Evolutionary conservation across 2,888 invertebrate species (phyloP), one percentile per base, ranked within the genome.

Genomic region (Podotricha telesiphe): DNA sequence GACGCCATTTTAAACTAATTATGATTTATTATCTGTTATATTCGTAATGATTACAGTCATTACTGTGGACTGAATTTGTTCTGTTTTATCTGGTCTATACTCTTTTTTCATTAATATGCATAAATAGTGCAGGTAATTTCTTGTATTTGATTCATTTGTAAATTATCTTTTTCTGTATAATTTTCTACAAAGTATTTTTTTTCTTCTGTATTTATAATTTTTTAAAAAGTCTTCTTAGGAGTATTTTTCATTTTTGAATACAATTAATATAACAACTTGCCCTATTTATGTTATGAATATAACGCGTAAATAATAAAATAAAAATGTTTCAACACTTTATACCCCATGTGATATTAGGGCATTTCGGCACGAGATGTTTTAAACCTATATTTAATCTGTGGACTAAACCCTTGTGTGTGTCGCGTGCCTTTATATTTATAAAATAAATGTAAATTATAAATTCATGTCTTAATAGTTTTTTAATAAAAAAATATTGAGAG

Each of bases 321-420:
- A 22, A 20, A 20, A 20, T 22, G 2, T 59, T 45, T n/a, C n/a
- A 45, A 59, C 19, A 37, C 37, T 34, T 58, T 45, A 66, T 65
- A 68, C 61, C 45, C 65, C 51, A 70, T 59, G 67, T 67, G 63
- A 67, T 68, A 51, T 62, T 68, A 62, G 65, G 70, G 42, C 55
- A 68, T 56, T 20, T 58, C 40, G 66, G 59, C 47, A 59, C 47
- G 58, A 65, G 13, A 20, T 34, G 65, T 68, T 68, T 42, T 1
- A 17, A n/a, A 5, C 37, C 34, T 28, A 55, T 53, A 10, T 55
- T 37, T 55, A 34, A 11, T 55, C 11, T 37, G n/a, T 55, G 55
- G 55, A 37, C 34, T n/a, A 34, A 20, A 22, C n/a, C 40, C 58
- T 42, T 22, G 45, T 34, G 19, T 48, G 34, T 34, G 8, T 34